These are phyloP conservation scores for Python bivittatus DNA, from an alignment of 2,113 vertebrate species.

Conservation along the genomic window DNA sequence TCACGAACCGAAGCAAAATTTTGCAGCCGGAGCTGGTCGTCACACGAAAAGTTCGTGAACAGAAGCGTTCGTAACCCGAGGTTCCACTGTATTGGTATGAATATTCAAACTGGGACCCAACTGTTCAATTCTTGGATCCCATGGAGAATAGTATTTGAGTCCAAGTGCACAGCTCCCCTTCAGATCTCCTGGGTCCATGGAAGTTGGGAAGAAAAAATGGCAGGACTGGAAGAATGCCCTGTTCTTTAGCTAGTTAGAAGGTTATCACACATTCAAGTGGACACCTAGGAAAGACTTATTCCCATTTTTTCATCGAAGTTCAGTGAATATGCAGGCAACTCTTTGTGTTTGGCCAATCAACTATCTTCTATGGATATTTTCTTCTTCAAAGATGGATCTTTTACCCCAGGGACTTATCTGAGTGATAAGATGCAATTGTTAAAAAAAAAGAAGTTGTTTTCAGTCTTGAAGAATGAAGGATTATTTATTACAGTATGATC, in stretches of 20 bases:
- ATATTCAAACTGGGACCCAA: not conserved
- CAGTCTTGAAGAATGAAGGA: not conserved
- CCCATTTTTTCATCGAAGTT: not conserved
- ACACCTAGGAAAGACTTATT: not conserved
- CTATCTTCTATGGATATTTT: not conserved
- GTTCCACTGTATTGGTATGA: not conserved
- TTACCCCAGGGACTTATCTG: not conserved
- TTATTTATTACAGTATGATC: slow-evolving; percentile 4
- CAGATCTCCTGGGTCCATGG: not conserved
- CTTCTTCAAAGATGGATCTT: not conserved
- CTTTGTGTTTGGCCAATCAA: not conserved
- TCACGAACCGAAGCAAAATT: too few relatives aligned
- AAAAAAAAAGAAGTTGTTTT: not conserved
- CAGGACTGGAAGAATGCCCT: not conserved
- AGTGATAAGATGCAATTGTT: not conserved
- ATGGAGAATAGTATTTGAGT: not conserved
- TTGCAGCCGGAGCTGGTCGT: too few relatives aligned
- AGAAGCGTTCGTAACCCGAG: too few relatives aligned
- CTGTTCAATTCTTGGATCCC: not conserved
- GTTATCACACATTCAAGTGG: not conserved
- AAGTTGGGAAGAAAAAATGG: not conserved
- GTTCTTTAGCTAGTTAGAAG: not conserved
- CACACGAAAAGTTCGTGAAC: too few relatives aligned
- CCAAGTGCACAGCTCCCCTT: not conserved
- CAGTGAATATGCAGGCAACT: not conserved